phyloP scores from a whole-genome alignment of 2,797 vertebrate genomes.

The Falco cherrug region DNA sequence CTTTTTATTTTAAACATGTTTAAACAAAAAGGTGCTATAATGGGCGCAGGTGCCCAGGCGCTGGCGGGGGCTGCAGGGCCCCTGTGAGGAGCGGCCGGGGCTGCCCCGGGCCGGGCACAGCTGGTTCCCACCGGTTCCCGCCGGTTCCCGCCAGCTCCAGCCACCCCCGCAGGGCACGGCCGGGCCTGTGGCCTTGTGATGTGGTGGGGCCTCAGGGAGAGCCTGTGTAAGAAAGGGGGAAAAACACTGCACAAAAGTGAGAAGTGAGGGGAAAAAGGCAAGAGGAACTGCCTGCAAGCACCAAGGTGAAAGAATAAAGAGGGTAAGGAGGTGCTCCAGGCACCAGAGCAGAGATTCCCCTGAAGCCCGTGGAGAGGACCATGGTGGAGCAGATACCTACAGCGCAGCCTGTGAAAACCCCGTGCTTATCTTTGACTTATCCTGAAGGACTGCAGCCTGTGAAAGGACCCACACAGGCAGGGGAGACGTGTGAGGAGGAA shows the following conservation, averaged over 20 bases:
- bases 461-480: background rate
- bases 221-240: background rate
- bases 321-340: background rate
- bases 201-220: rapidly evolving
- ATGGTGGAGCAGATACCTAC: background rate
- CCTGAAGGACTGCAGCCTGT: background rate
- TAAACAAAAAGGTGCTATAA: background rate
- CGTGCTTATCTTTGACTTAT: background rate
- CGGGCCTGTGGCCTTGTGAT: rapidly evolving
- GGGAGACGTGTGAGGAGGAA: background rate
- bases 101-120: rapidly evolving
- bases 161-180: rapidly evolving
- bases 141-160: rapidly evolving
- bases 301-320: background rate
- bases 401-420: background rate
- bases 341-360: background rate
- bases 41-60: rapidly evolving
- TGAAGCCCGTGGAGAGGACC: background rate
- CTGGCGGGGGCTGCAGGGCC: rapidly evolving
- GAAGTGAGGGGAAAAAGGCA: background rate
- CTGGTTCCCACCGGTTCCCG: background rate
- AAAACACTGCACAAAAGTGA: rapidly evolving
- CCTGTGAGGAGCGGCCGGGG: rapidly evolving
- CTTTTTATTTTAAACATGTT: background rate
- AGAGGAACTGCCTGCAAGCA: background rate